phyloP scores from a whole-genome alignment of 1,140 invertebrate genomes.

The Aphelenchoides fujianensis region DNA sequence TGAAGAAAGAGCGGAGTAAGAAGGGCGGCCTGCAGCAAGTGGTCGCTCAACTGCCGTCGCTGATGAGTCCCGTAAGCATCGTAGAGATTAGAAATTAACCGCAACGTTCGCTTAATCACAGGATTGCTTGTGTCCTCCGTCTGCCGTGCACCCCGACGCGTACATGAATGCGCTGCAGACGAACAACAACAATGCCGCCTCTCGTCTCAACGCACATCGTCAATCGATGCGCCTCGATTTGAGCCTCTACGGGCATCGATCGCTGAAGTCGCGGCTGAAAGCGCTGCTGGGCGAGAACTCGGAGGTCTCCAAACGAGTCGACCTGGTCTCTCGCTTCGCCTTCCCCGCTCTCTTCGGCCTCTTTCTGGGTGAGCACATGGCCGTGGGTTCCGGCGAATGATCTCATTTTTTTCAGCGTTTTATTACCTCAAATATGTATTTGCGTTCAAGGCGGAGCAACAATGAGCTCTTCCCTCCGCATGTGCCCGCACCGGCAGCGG shows the following conservation, averaged over 20 bases:
- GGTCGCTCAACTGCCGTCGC: conserved; percentile 5
- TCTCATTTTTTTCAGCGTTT: conserved; percentile 37
- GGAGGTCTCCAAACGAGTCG: conserved; percentile 54
- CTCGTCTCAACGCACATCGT: conserved; percentile 23
- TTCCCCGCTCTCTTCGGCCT: conserved; percentile 46
- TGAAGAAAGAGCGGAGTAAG: conserved; percentile 47
- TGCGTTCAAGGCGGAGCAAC: conserved; percentile 9
- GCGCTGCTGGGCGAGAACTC: conserved; percentile 40
- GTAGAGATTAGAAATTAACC: conserved; percentile 23
- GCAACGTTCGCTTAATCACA: conserved; percentile 17
- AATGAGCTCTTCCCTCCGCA: too few species aligned
- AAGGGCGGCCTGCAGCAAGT: conserved; percentile 42
- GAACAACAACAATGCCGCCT: conserved; percentile 28
- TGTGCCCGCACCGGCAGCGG: too few species aligned
- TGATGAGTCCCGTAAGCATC: not conserved
- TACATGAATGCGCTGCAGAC: conserved; percentile 17
- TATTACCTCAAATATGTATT: conserved; percentile 42
- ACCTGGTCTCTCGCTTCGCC: conserved; percentile 48
- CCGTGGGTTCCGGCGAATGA: conserved; percentile 14
- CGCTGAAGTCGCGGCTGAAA: conserved; percentile 28
- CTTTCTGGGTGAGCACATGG: conserved; percentile 33
- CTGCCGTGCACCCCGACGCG: conserved; percentile 25
- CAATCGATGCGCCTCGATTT: conserved; percentile 28
- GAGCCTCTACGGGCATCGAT: conserved; percentile 28
- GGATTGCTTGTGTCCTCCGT: conserved; percentile 54